A percentile compares a stretch with the other conserved stretches of the same genome.
These are phyloP conservation scores for Bombus soroeensis DNA, from an alignment of 1,140 invertebrate genomes.

Conservation along the genomic window DNA sequence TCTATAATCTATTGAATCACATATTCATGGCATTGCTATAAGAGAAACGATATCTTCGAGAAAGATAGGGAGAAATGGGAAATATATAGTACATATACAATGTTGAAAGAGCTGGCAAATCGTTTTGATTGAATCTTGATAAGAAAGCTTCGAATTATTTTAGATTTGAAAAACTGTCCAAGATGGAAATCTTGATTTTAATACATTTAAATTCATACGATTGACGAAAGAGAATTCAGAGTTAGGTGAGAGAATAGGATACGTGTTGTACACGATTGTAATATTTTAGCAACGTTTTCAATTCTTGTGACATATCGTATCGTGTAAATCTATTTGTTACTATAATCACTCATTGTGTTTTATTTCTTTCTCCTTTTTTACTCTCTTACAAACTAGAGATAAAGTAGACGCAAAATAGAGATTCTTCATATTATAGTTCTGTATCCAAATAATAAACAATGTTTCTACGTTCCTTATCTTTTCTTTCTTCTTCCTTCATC, in stretches of 20 bases:
- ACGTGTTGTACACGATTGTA: neutral
- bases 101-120: neutral
- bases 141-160: neutral
- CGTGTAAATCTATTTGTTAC: no score
- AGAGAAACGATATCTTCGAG: neutral
- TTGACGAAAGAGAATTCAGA: neutral
- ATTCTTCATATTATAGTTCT: neutral
- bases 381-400: no score
- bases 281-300: neutral
- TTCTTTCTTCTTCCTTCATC: neutral
- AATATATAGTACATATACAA: neutral
- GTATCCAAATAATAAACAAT: neutral
- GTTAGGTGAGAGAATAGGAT: neutral
- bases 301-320: no score
- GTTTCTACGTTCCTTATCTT: neutral
- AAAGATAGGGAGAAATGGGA: neutral
- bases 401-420: neutral
- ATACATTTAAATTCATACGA: neutral
- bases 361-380: no score
- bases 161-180: neutral
- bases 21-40: neutral
- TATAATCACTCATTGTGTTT: no score
- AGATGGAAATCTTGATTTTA: neutral
- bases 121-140: neutral
- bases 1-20: neutral